A percentile compares a stretch with the other conserved stretches of the same genome.
These are phyloP conservation scores for Molanna angustata DNA, from an alignment of 2,888 invertebrate species.

Conservation along the genomic window DNA sequence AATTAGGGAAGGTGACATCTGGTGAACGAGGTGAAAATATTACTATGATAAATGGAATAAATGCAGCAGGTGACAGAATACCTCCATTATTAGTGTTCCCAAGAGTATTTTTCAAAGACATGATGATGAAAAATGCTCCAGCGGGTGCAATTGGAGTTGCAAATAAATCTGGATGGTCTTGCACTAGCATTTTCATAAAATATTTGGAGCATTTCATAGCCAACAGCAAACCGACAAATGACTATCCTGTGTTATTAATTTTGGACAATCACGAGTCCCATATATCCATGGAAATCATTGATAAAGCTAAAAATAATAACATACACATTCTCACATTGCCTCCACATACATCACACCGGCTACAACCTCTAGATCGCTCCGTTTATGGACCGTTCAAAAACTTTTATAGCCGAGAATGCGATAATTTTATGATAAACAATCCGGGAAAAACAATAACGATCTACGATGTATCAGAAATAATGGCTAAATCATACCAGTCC, in stretches of 20 bases:
- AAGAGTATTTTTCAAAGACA: background rate
- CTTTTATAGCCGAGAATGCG: background rate
- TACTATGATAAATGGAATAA: background rate
- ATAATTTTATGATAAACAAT: slow-evolving; percentile 2
- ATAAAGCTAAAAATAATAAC: background rate
- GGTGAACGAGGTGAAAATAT: background rate
- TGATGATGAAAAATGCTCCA: background rate
- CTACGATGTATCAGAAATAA: background rate
- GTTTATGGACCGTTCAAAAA: slow-evolving; percentile 1
- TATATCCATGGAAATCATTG: background rate
- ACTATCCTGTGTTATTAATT: background rate
- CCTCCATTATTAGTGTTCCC: background rate
- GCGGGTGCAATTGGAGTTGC: background rate
- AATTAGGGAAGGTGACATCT: background rate
- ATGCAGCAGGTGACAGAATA: background rate
- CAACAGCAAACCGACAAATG: background rate
- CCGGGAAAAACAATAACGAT: background rate
- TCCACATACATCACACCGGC: slow-evolving; percentile 1
- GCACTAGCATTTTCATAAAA: background rate
- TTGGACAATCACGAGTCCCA: slow-evolving; percentile 3
- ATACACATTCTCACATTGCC: slow-evolving; percentile 1
- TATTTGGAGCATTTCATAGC: background rate
- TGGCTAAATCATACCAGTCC: background rate
- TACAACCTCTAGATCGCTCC: slow-evolving; percentile 7
- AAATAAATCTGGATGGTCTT: background rate